Conservation (phyloP, 2,888 invertebrate species). For the Branchinecta sandiegonensis region DNA sequence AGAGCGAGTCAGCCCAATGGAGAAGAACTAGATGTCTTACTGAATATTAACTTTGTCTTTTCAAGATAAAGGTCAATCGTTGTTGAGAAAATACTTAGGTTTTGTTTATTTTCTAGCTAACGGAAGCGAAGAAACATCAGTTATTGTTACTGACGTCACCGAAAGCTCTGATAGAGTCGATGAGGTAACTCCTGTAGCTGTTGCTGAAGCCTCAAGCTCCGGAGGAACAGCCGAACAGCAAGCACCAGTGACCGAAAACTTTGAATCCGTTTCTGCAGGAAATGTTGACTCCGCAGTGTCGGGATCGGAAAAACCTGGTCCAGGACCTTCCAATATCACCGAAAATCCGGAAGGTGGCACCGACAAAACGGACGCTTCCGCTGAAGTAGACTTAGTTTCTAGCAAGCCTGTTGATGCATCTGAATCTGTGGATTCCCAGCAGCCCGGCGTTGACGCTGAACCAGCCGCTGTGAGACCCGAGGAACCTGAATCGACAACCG, state of each 20-base stretch:
- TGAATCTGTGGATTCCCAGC: conserved; percentile 15
- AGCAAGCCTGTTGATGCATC: conserved; percentile 24
- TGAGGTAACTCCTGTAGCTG: conserved; percentile 7
- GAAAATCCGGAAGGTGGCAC: conserved; percentile 16
- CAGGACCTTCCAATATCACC: conserved; percentile 16
- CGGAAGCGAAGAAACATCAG: conserved; percentile 22
- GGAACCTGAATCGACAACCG: conserved; percentile 12
- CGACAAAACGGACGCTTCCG: conserved; percentile 7
- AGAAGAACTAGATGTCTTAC: too few species aligned
- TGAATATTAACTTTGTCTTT: too few species aligned
- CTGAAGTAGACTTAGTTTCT: conserved; percentile 21
- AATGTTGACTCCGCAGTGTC: conserved; percentile 23
- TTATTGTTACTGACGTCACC: conserved; percentile 22
- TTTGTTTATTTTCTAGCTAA: conserved; percentile 16
- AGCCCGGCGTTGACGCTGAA: conserved; percentile 20
- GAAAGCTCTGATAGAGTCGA: conserved; percentile 19
- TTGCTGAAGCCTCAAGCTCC: too few species aligned
- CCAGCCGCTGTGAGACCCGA: conserved; percentile 24
- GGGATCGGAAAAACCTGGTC: conserved; percentile 6
- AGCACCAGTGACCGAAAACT: conserved; percentile 20
- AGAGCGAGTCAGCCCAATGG: too few species aligned
- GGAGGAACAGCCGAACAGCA: conserved; percentile 20
- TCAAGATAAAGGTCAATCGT: too few species aligned
- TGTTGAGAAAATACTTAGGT: too few species aligned
- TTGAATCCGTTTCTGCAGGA: conserved; percentile 20